Conservation (phyloP, 2,888 invertebrate species). For the Synanthedon andrenaeformis region DNA sequence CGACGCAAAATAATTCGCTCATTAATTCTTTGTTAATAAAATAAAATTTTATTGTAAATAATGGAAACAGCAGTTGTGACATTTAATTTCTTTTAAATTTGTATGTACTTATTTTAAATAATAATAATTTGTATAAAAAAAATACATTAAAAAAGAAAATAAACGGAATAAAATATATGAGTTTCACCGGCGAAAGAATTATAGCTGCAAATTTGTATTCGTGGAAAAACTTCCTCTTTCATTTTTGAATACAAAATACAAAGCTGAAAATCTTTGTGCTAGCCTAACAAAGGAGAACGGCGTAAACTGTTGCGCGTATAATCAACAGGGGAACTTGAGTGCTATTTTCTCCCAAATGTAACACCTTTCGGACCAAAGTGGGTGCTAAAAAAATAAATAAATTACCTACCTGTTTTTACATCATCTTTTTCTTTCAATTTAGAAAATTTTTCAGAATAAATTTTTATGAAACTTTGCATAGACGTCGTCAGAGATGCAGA, state of each 20-base stretch:
- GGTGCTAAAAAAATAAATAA: background rate
- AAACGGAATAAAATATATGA: no score
- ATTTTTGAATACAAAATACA: background rate
- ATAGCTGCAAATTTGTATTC: no score
- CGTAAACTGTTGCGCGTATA: constrained; percentile 5
- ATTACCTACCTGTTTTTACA: background rate
- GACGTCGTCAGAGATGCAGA: no score
- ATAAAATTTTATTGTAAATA: no score
- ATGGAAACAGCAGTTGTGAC: no score
- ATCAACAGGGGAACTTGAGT: constrained; percentile 4
- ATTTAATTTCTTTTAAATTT: no score
- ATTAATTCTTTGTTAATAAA: no score
- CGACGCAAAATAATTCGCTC: background rate
- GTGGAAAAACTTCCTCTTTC: background rate
- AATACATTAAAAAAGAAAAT: no score
- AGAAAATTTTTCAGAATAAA: background rate
- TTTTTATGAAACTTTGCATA: background rate
- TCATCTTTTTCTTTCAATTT: background rate
- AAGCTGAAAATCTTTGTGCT: background rate
- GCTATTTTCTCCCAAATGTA: background rate
- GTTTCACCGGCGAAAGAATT: no score
- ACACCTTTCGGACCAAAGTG: background rate
- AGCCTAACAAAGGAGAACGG: constrained; percentile 1
- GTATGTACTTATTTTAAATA: no score
- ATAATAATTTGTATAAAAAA: no score